Evolutionary conservation across 2,797 vertebrate genomes (phyloP), one percentile per base, ranked within the genome.

Genomic region (Calcarius lapponicus): DNA sequence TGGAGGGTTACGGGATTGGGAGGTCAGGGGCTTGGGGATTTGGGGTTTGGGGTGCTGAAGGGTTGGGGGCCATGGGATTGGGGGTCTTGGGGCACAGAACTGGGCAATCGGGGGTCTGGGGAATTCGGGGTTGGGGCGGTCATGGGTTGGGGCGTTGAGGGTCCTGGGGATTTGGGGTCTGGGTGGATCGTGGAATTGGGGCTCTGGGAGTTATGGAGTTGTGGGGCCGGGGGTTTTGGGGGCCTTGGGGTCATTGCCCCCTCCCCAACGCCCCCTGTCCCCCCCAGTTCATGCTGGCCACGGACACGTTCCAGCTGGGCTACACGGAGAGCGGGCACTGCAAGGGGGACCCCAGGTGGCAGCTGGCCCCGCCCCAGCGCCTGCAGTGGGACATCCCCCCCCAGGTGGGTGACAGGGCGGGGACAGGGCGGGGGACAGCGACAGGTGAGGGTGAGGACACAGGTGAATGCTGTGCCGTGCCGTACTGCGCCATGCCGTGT

Each of bases 291-390:
- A 73, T 57, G 71, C 71, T 73, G 71, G 71, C n/a, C 19, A 73
- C 71, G 20, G 71, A 73, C 71, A 97, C 94, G 75, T 98, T 99
- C 97, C 98, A 31, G 51, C 29, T 53, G 51, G 29, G 51, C 61
- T 99, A 99, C 97, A 98, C 98, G 0, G 98, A 98, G 40, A 98
- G 98, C n/a, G 99, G 99, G 28, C 98, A 99, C 90, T 99, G 99
- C 95, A 97, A 97, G 92, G 99, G 99, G 5, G 98, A 98, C 16
- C 91, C 98, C 20, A 98, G 98, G 94, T 95, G 97, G 16, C 86
- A 43, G 29, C 97, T 99, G 36, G 92, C 96, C 7, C 94, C 97
- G 5, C 99, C 99, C 13, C 98, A 98, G 90, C 98, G 98, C 71
- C 97, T 99, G 21, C 98, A 98, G 73, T 99, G 99, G 99, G 98